Evolutionary conservation across 2,888 invertebrate genomes (phyloP).

Genomic region (Poecilus cupreus): DNA sequence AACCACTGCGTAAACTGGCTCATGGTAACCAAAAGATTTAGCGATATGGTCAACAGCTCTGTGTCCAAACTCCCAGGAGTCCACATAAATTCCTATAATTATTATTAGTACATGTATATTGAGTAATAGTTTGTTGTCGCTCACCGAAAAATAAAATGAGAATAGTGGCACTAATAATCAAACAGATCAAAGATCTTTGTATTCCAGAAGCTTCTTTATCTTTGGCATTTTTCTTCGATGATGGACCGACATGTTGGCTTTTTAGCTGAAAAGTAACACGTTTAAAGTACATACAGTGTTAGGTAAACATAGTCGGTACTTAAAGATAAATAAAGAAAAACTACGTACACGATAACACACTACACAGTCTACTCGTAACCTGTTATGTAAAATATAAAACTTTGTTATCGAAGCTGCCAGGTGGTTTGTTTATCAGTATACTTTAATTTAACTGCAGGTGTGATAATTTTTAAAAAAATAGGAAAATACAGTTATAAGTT

Average conservation of each 20-base stretch:
- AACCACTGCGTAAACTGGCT: conserved; percentile 87
- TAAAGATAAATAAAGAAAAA: neutral
- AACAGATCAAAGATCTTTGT: conserved; percentile 69
- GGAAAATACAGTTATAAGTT: neutral
- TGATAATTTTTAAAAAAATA: neutral
- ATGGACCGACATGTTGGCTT: conserved; percentile 63
- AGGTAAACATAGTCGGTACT: neutral
- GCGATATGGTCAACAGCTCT: conserved; percentile 83
- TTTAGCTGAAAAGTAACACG: conserved; percentile 62
- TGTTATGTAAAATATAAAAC: neutral
- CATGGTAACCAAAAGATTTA: conserved; percentile 82
- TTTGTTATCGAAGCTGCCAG: neutral
- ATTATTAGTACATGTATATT: neutral
- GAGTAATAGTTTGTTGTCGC: conserved; percentile 26
- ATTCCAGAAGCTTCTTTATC: conserved; percentile 66
- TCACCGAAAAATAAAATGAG: conserved; percentile 70
- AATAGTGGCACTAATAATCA: conserved; percentile 69
- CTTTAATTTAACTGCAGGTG: neutral
- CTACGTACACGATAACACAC: conserved; percentile 17
- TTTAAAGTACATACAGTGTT: conserved; percentile 6
- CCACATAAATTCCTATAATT: conserved; percentile 75
- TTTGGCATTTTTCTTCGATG: conserved; percentile 67
- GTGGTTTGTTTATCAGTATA: neutral
- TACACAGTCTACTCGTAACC: too few relatives aligned
- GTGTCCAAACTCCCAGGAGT: conserved; percentile 73